phyloP scores from a whole-genome alignment of 2,113 vertebrate genomes.

The Toxostoma redivivum region DNA sequence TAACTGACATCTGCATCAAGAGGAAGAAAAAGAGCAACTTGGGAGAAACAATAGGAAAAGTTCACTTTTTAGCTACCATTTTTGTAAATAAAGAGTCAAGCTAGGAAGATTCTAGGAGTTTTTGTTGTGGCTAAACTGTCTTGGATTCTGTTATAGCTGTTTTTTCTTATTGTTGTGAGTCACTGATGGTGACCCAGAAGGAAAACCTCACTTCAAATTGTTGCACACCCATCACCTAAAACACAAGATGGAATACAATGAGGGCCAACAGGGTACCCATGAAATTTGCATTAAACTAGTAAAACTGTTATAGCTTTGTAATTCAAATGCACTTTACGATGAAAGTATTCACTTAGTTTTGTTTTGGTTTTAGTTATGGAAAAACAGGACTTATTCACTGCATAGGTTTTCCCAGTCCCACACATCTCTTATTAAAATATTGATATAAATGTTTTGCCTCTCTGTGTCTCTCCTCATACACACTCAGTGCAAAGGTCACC shows the following conservation, averaged over 20 bases:
- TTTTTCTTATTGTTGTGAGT: background rate
- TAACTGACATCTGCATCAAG: background rate
- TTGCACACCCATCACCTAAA: background rate
- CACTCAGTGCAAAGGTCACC: background rate
- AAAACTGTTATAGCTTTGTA: background rate
- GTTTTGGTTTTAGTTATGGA: background rate
- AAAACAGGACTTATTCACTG: background rate
- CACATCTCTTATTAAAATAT: constrained; percentile 13
- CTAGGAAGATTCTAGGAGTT: background rate
- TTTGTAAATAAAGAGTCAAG: background rate
- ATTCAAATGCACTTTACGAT: background rate
- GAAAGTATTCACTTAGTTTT: background rate
- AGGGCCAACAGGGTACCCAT: background rate
- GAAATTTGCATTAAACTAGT: background rate
- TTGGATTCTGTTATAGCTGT: background rate
- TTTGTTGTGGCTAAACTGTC: background rate
- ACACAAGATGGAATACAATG: background rate
- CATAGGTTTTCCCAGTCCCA: background rate
- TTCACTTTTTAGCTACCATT: background rate
- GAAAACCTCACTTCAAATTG: background rate
- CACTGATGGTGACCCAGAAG: background rate
- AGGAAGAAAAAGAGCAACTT: background rate
- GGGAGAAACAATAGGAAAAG: background rate
- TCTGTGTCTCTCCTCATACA: background rate
- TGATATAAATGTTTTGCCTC: background rate